A percentile compares a stretch with the other conserved stretches of the same genome.
Evolutionary conservation across 2,797 vertebrate genomes (phyloP).

Genomic region (Siniperca obscura): DNA sequence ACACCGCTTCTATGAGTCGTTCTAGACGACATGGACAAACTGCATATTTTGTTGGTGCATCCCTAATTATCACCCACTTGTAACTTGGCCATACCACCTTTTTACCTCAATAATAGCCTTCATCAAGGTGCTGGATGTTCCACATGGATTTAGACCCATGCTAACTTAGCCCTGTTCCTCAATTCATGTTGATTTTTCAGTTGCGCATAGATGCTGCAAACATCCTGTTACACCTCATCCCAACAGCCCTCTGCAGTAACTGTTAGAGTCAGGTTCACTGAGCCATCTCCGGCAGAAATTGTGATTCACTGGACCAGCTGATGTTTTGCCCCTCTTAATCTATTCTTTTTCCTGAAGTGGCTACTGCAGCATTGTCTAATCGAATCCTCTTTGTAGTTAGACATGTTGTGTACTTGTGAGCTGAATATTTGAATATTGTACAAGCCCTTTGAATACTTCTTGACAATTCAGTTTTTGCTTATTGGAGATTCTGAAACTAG

Average conservation of each 20-base stretch:
- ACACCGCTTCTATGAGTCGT: no score
- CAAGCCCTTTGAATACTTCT: neutral
- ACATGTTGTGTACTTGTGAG: neutral
- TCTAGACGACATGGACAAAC: no score
- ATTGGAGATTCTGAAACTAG: neutral
- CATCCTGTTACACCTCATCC: slow-evolving; percentile 30
- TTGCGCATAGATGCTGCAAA: slow-evolving; percentile 33
- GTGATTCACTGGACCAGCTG: slow-evolving; percentile 53
- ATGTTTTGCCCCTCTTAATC: slow-evolving; percentile 52
- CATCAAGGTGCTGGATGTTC: neutral
- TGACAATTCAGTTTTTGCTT: neutral
- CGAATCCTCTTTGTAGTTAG: slow-evolving; percentile 13
- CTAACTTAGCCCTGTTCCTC: neutral
- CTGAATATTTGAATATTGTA: neutral
- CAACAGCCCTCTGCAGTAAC: slow-evolving; percentile 22
- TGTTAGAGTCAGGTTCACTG: slow-evolving; percentile 47
- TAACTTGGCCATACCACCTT: neutral
- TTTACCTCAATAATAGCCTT: neutral
- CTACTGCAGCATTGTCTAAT: neutral
- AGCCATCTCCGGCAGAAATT: slow-evolving; percentile 38
- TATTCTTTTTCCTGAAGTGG: slow-evolving; percentile 24
- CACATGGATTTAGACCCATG: neutral
- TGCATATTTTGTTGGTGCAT: no score
- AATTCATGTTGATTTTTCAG: slow-evolving; percentile 20
- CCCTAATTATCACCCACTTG: neutral